Base-by-base conservation (phyloP, 1,140 invertebrate species). In the Kradibia gibbosae region DNA sequence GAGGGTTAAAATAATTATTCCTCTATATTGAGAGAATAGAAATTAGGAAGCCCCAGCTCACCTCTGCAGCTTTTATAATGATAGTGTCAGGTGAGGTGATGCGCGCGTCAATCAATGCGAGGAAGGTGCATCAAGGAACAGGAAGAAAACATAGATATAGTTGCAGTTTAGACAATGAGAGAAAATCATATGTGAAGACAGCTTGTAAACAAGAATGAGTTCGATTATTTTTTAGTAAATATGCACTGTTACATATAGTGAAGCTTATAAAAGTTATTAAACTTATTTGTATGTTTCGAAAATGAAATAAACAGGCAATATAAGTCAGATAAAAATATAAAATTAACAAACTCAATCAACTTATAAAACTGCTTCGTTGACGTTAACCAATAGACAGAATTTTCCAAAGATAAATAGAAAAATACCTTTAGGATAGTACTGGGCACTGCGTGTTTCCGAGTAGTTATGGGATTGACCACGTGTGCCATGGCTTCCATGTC, bases 341-440 rank as follows among this genome's bases (percentile, higher is more conserved):
- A 60, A 62, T 22, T 11, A 76, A 57, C 53, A 62, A 62, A 62
- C 36, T 76, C 25, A 8, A 7, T 42, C 36, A 39, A 76, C 45
- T 45, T 2, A 62, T 76, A 76, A 57, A 20, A 36, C 39, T 31
- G 74, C 10, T 60, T 85, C 17, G 84, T 73, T 83, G 48, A 31
- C 39, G 28, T 34, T 0, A 65, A 65, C 8, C 36, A 39, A 67
- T 67, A 67, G 15, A 4, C 1, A 39, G 20, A 53, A 3, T 39
- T 11, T 39, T n/a, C 20, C 34, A 2, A 22, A 39, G 3, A 67
- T 8, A 15, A 67, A 10, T 22, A 65, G 11, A 10, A n/a, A 39
- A 11, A 88, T 92, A 94, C 94, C 94, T 94, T 94, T 95, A 71
- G 94, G 93, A 91, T 95, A 94, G 90, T 95, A 95, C 88, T 95